Conservation (phyloP, 2,113 vertebrate species). For the Procavia capensis region DNA sequence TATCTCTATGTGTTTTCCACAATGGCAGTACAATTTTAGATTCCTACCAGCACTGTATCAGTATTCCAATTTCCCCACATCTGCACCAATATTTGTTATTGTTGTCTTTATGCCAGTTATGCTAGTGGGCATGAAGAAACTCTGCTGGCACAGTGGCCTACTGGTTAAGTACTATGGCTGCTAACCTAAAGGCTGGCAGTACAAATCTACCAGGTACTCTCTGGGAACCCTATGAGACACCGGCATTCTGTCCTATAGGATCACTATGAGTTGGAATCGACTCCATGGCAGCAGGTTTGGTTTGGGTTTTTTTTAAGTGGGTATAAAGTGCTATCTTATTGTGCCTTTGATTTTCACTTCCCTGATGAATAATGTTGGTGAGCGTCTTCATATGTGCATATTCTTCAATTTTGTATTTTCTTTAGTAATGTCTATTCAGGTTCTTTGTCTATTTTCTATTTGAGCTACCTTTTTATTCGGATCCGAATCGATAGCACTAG, state of each 20-base stretch:
- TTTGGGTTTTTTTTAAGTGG: too few species aligned
- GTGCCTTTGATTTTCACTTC: neutral
- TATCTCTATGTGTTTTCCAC: neutral
- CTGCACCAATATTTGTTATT: neutral
- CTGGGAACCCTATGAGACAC: too few species aligned
- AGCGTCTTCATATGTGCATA: neutral
- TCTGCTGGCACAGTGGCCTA: too few species aligned
- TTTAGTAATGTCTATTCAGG: neutral
- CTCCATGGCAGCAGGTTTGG: too few species aligned
- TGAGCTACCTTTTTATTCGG: neutral
- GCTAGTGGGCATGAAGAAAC: too few species aligned
- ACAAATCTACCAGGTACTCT: too few species aligned
- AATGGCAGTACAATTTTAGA: neutral
- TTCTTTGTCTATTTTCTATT: neutral
- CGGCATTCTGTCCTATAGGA: too few species aligned
- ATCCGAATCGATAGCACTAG: too few species aligned
- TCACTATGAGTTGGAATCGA: too few species aligned
- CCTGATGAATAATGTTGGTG: neutral
- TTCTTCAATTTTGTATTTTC: neutral
- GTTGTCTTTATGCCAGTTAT: neutral
- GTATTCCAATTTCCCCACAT: neutral
- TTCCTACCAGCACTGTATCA: neutral
- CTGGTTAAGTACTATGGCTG: too few species aligned
- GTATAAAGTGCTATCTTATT: neutral
- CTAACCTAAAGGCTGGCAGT: too few species aligned